Evolutionary conservation across 2,888 invertebrate genomes (phyloP), one percentile per base, ranked within the genome.

Genomic region (Conomelus anceps): DNA sequence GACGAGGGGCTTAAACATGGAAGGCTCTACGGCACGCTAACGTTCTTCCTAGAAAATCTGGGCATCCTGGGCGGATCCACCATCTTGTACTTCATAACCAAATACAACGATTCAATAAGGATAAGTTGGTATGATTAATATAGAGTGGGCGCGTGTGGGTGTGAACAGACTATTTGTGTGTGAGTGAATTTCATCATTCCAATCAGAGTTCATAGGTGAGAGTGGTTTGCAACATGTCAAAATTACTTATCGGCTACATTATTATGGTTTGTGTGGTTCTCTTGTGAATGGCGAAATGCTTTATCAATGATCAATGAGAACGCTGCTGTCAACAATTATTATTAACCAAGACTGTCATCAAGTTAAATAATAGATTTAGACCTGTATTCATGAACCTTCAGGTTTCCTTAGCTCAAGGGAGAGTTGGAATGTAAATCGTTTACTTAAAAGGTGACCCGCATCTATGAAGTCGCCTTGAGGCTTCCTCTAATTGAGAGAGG

Each of bases 1-100:
- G 93, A 94, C 91, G 93, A 93, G 90, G 93, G 93, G 4, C 92
- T 93, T 87, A 92, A 92, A 89, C 91, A 92, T 23, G 93, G 93
- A 17, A 92, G 93, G 85, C 91, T 91, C 84, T 91, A 92, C 86
- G 93, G 93, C 7, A 89, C 93, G 7, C 91, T 92, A 89, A 92
- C 93, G 0, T 92, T 94, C 88, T 84, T 93, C 7, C 92, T 94
- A 13, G 94, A 94, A 91, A 94, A 94, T 90, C 88, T 94, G 17
- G 94, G 94, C 13, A 93, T 94, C 89, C 91, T 93, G 13, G 89
- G 92, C 0, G 94, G 94, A 84, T 93, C 93, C 3, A 90, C 91
- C 3, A 91, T 93, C 22, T 92, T 94, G 22, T 94, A 93, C 91
- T 89, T 93, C 1, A 92, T 94, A 20, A 91, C 91, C 7, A 89